Base-by-base conservation (phyloP, 2,888 invertebrate genomes). In the Eristalinus aeneus region DNA sequence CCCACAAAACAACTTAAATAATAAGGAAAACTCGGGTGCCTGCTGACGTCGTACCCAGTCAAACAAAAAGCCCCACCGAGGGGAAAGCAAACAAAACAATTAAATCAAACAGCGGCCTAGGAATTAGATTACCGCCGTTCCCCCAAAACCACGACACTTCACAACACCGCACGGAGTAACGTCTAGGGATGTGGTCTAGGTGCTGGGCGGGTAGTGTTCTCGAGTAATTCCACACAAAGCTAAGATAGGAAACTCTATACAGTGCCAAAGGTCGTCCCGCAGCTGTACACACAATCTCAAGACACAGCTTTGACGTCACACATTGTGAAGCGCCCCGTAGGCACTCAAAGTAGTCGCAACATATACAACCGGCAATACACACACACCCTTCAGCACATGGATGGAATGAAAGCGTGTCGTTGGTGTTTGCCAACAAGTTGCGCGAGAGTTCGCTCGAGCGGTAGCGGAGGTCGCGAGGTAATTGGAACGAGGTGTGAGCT, bases 241-340 rank as follows among this genome's bases (percentile, higher is more conserved):
- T 60, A 32, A 27, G 27, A 64, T 71, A 78, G 34, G 72, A 78
- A 78, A 78, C 60, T 27, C 71, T 65, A 78, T 71, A 53, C 78
- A 72, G 72, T 71, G 71, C 60, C 78, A 78, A 72, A 78, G 78
- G 78, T 72, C 78, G 72, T 65, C 71, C 65, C 78, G 72, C 78
- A 34, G 78, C 71, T 60, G 22, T 72, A 65, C 71, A 32, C 65
- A 56, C 56, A 46, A 63, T 71, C 65, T 71, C 65, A 39, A 71
- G 69, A 54, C 27, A 53, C 54, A 22, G 77, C 71, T 78, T 78
- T 78, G 78, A 78, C 78, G 78, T 78, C 78, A 78, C 78, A 23
- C 64, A n/a, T n/a, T n/a, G n/a, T n/a, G n/a, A n/a, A n/a, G n/a
- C n/a, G n/a, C n/a, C n/a, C n/a, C n/a, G n/a, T n/a, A n/a, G n/a